Percentiles rank a stretch among this genome's conserved stretches.
These are phyloP conservation scores for Saccostrea echinata DNA, from an alignment of 1,140 invertebrate genomes.

Conservation along the genomic window DNA sequence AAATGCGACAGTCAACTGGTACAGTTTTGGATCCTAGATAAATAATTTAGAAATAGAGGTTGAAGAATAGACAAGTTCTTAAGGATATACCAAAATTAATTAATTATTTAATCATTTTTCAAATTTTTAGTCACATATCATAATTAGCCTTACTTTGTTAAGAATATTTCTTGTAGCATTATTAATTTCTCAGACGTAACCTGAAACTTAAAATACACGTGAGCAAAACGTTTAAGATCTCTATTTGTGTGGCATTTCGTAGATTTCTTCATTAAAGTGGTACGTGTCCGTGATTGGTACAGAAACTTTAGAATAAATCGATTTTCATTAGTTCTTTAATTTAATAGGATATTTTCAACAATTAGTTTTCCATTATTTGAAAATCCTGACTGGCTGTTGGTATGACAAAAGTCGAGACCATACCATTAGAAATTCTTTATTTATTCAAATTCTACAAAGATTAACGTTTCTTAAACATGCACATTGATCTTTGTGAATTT, in stretches of 20 bases:
- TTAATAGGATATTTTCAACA: background rate
- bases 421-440: no score
- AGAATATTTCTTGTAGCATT: no score
- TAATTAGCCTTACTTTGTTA: no score
- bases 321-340: background rate
- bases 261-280: background rate
- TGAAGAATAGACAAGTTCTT: background rate
- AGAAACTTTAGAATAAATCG: background rate
- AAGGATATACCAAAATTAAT: background rate
- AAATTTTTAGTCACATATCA: background rate
- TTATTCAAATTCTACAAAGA: no score
- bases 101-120: background rate
- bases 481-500: no score
- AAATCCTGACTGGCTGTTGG: background rate
- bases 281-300: background rate
- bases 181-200: background rate
- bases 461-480: no score
- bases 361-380: background rate
- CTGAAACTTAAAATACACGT: background rate
- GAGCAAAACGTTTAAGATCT: background rate
- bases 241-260: constrained; percentile 7
- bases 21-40: background rate
- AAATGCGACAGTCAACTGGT: background rate
- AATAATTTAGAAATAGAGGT: background rate
- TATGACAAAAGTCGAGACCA: no score